Base-by-base conservation (phyloP, 2,888 invertebrate genomes). In the Drosophila cognata region DNA sequence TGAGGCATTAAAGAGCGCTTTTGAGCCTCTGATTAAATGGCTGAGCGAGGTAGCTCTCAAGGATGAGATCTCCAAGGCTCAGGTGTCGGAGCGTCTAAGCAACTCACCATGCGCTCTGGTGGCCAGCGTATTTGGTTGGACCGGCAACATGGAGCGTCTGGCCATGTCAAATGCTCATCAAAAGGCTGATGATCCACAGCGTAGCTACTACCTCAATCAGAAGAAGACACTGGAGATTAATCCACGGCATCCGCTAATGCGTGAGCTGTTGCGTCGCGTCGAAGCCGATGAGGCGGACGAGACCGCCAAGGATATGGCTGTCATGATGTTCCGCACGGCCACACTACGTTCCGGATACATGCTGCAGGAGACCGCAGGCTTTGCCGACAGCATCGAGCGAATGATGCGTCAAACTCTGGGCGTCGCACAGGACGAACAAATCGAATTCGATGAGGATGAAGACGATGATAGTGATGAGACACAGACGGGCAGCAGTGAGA, bases 141-240 rank as follows among this genome's bases (percentile, higher is more conserved):
- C 99, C 87, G 99, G 99, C 89, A 99, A 99, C 94, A 99, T 99
- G 99, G 99, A 99, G 94, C 95, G 99, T 58, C 95, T 99, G 79
- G 98, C 99, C 76, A 94, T 97, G 77, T 97, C 97, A 55, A 99
- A 99, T 94, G 99, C 99, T 21, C 99, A 99, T 93, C 98, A 99
- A 93, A 99, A 99, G 93, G 93, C 96, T 6, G 97, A 99, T 91
- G 98, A 99, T 94, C 96, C 97, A 41, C 97, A 98, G 92, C 96
- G 97, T 91, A 95, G 95, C 88, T 94, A 97, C 93, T 98, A 99
- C 93, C 94, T 98, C 52, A 96, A 96, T 91, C 98, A 99, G 94
- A 99, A 98, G 95, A 99, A 99, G 94, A 97, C 97, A 58, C 94
- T 99, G 83, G 99, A 99, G 95, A 96, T 99, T 88, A 99, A 99